Evolutionary conservation across 2,797 vertebrate genomes (phyloP), one percentile per base, ranked within the genome.

Genomic region (Tapera naevia): DNA sequence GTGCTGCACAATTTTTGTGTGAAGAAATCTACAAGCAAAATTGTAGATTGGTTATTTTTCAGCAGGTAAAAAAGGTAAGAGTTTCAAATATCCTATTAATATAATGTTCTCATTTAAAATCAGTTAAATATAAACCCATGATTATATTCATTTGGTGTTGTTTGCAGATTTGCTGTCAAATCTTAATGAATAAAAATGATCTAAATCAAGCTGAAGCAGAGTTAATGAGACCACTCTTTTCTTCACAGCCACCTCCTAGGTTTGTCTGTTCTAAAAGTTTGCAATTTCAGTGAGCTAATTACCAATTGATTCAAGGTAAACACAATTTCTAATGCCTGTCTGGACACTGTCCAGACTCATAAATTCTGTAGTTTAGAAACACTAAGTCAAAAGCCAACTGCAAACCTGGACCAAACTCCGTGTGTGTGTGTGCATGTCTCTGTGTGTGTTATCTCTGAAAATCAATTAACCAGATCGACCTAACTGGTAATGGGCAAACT

Each of bases 41-140:
- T 5, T 3, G 0, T 6, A 14, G 1, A 1, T 4, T 2, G 2
- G 12, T 8, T 69, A 5, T 35, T 71, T 69, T 67, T 54, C 82
- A 85, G 53, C 33, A 51, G 18, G 32, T 41, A 23, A 54, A 82
- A 88, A 86, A 46, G 11, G 13, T 57, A n/a, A 39, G 5, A 71
- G 39, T 67, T 89, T 62, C 37, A 65, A 69, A 54, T 10, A 33
- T 3, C 12, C 27, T 32, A 12, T 33, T 76, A 51, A 35, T 30
- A 23, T 2, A 13, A 24, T 11, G 11, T 46, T 67, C 41, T 86
- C 13, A 21, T 51, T 80, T 78, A 30, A 41, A 41, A 41, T 17
- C 65, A 61, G 13, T 43, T 53, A 39, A 70, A 69, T 39, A 37
- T 4, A 80, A 61, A 80, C 19, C 50, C 5, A 17, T 17, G 54